These are phyloP conservation scores for Centroberyx gerrardi DNA, from an alignment of 2,797 vertebrate species.

Conservation along the genomic window DNA sequence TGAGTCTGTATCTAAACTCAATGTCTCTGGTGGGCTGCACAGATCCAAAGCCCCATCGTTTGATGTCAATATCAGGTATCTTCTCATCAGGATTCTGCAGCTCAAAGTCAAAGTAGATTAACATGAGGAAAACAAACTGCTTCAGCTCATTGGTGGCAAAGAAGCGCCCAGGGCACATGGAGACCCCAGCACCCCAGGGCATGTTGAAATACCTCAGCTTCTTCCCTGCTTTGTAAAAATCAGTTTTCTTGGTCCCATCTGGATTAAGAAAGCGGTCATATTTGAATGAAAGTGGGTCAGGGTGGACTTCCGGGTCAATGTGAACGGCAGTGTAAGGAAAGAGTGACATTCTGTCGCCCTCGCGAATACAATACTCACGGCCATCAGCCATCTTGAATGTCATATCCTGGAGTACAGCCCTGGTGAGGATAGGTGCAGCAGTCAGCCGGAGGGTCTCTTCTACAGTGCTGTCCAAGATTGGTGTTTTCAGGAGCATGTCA, in stretches of 20 bases:
- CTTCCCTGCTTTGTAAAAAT: conserved; percentile 90
- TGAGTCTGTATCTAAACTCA: conserved; percentile 87
- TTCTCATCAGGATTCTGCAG: conserved; percentile 82
- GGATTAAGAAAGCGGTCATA: conserved; percentile 90
- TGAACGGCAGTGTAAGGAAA: conserved; percentile 91
- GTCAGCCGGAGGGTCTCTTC: conserved; percentile 91
- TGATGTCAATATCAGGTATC: conserved; percentile 84
- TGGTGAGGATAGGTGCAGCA: conserved; percentile 85
- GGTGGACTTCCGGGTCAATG: conserved; percentile 90
- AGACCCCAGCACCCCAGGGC: conserved; percentile 93
- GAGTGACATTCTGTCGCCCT: conserved; percentile 88
- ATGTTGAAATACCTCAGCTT: conserved; percentile 91
- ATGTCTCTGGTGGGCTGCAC: conserved; percentile 88
- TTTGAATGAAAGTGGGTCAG: conserved; percentile 88
- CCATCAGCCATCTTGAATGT: conserved; percentile 84
- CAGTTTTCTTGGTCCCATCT: conserved; percentile 85
- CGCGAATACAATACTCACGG: conserved; percentile 82
- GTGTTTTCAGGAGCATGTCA: conserved; percentile 87
- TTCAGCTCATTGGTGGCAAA: conserved; percentile 93
- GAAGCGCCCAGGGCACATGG: conserved; percentile 92
- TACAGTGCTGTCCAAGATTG: conserved; percentile 90
- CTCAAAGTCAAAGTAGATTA: conserved; percentile 91
- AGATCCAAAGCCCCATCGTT: conserved; percentile 90
- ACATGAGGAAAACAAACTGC: conserved; percentile 91
- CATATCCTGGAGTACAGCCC: conserved; percentile 84